phyloP scores from a whole-genome alignment of 2,797 vertebrate genomes.

The Brotogeris chrysoptera region DNA sequence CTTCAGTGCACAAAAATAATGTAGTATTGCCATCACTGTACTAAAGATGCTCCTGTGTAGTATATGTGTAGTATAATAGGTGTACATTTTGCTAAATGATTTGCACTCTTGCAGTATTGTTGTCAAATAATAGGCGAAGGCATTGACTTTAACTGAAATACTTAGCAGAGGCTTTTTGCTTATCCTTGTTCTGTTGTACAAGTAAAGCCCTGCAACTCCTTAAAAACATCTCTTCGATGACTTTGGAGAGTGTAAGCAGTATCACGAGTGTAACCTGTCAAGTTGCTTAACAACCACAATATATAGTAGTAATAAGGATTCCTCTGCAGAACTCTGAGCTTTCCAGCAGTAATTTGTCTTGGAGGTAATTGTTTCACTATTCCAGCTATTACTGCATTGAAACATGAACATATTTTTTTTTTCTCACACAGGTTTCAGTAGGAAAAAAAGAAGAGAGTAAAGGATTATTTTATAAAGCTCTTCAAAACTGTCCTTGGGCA shows the following conservation, averaged over 20 bases:
- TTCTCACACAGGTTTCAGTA: conserved; percentile 80
- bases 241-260: neutral
- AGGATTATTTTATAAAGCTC: conserved; percentile 93
- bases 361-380: neutral
- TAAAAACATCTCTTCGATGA: neutral
- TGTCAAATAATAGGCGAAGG: neutral
- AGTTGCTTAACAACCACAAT: neutral
- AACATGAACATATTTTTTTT: neutral
- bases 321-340: neutral
- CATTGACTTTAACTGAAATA: neutral
- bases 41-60: neutral
- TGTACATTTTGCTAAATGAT: neutral
- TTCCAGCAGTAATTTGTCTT: neutral
- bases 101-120: neutral
- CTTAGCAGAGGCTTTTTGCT: neutral
- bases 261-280: neutral
- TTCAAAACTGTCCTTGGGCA: conserved; percentile 94
- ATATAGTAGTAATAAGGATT: neutral
- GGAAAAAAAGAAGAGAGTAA: conserved; percentile 86
- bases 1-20: neutral
- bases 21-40: neutral
- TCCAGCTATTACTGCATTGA: neutral
- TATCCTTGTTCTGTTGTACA: neutral
- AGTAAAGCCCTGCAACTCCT: neutral
- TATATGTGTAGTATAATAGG: neutral